These are phyloP conservation scores for Camptogramma bilineatum DNA, from an alignment of 2,888 invertebrate species.

Conservation along the genomic window DNA sequence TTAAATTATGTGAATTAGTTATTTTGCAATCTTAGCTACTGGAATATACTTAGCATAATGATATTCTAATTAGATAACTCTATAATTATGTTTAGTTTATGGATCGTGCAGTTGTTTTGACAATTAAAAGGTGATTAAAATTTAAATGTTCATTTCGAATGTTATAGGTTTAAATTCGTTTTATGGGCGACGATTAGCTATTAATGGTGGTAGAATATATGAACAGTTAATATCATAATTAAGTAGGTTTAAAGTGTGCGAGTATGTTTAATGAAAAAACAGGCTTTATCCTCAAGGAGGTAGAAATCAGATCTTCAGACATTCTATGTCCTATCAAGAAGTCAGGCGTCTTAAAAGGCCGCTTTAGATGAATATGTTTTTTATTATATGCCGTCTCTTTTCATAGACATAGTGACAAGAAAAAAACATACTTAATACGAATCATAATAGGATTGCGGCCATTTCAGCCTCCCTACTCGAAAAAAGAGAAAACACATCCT, in stretches of 20 bases:
- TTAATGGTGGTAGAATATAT: neutral
- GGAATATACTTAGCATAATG: conserved; percentile 42
- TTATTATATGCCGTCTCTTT: too few species aligned
- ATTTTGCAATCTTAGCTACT: conserved; percentile 54
- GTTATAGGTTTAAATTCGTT: neutral
- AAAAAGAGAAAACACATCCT: too few species aligned
- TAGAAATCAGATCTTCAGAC: too few species aligned
- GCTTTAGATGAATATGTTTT: too few species aligned
- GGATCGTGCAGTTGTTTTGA: conserved; percentile 28
- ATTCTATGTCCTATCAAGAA: too few species aligned
- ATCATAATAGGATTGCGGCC: too few species aligned
- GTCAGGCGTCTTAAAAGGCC: too few species aligned
- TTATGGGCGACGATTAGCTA: neutral
- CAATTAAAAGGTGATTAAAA: conserved; percentile 29
- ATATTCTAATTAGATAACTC: conserved; percentile 31
- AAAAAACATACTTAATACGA: too few species aligned
- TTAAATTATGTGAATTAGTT: conserved; percentile 47
- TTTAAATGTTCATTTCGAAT: neutral
- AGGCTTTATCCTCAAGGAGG: too few species aligned
- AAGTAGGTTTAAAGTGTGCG: neutral
- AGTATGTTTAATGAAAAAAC: neutral
- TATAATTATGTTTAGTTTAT: conserved; percentile 33
- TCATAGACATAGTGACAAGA: too few species aligned
- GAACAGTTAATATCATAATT: neutral
- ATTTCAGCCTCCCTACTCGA: too few species aligned